Evolutionary conservation across 2,888 invertebrate genomes (phyloP).

Genomic region (Cryptus viduatorius): DNA sequence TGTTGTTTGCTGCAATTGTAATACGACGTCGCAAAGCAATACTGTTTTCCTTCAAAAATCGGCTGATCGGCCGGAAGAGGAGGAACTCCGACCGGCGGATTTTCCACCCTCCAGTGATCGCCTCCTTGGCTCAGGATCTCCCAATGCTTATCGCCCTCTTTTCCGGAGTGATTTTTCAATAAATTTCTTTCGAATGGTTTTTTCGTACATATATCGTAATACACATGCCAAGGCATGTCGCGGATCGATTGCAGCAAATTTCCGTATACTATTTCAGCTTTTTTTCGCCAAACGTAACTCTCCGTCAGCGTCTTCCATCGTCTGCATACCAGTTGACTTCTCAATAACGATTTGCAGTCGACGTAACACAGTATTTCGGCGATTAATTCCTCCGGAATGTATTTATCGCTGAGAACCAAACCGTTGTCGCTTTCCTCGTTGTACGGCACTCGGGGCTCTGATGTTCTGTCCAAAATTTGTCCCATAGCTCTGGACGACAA

Average conservation of each 20-base stretch:
- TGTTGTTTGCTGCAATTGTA: conserved; percentile 85
- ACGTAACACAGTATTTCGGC: conserved; percentile 83
- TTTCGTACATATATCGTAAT: conserved; percentile 83
- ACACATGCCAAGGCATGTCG: conserved; percentile 83
- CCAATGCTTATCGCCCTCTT: conserved; percentile 84
- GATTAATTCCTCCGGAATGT: conserved; percentile 86
- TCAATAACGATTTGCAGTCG: conserved; percentile 83
- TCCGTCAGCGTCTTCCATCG: conserved; percentile 85
- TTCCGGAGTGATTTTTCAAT: conserved; percentile 86
- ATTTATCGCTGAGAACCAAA: conserved; percentile 79
- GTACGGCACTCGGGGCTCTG: conserved; percentile 42
- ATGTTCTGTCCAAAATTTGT: conserved; percentile 37
- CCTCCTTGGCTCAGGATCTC: conserved; percentile 82
- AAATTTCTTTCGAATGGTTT: conserved; percentile 85
- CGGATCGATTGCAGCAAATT: conserved; percentile 76
- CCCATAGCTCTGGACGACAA: conserved; percentile 57
- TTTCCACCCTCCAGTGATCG: conserved; percentile 85
- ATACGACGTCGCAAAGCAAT: conserved; percentile 87
- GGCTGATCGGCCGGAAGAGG: conserved; percentile 83
- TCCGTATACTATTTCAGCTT: conserved; percentile 77
- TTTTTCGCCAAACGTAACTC: conserved; percentile 84
- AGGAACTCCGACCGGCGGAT: conserved; percentile 85
- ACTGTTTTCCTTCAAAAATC: conserved; percentile 83
- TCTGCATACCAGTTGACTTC: conserved; percentile 86
- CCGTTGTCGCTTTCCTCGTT: conserved; percentile 81